Evolutionary conservation across 2,888 invertebrate genomes (phyloP).

Genomic region (Zaprionus lineosus): DNA sequence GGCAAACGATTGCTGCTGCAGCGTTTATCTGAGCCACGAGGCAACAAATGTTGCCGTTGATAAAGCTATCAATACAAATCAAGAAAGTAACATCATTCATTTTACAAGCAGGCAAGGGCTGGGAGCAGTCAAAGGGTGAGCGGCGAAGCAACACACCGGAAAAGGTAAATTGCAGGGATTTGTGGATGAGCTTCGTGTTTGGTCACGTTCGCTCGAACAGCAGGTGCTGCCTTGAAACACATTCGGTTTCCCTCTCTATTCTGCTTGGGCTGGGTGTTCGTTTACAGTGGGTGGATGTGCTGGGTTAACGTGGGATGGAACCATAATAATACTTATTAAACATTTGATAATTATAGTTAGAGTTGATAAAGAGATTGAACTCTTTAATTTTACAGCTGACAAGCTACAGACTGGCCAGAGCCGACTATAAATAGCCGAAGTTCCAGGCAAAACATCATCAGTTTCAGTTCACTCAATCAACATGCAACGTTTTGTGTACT

Average conservation of each 20-base stretch:
- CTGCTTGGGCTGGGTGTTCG: too few species aligned
- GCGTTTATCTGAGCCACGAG: too few species aligned
- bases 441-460: constrained; percentile 18
- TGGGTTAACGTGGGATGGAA: too few species aligned
- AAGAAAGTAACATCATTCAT: too few species aligned
- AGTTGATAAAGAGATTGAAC: constrained; percentile 25
- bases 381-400: constrained; percentile 77
- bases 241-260: too few species aligned
- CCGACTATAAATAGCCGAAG: constrained; percentile 50
- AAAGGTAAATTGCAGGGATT: constrained; percentile 51
- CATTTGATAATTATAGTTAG: constrained; percentile 24
- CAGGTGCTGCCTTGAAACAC: too few species aligned
- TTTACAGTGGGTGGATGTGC: too few species aligned
- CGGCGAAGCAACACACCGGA: too few species aligned
- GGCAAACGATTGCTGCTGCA: too few species aligned
- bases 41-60: not conserved
- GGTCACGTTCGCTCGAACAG: constrained; percentile 50
- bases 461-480: constrained; percentile 33
- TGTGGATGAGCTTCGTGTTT: constrained; percentile 16
- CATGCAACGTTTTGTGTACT: constrained; percentile 40
- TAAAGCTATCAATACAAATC: too few species aligned
- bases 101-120: too few species aligned
- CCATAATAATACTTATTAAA: constrained; percentile 38
- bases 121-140: too few species aligned
- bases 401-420: constrained; percentile 22